phyloP scores from a whole-genome alignment of 2,113 vertebrate species.

The Pundamilia nyererei region DNA sequence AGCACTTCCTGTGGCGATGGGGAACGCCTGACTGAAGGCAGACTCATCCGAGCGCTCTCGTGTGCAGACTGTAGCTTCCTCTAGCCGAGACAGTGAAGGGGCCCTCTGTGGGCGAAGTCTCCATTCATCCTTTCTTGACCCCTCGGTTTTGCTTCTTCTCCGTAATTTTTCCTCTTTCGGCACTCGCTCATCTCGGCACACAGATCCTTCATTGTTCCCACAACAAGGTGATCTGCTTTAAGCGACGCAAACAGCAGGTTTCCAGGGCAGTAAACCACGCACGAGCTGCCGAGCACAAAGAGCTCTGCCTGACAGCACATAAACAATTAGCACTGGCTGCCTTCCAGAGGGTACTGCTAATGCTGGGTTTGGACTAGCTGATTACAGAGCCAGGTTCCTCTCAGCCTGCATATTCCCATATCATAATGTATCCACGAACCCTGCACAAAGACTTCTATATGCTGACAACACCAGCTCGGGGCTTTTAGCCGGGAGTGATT shows the following conservation, averaged over 20 bases:
- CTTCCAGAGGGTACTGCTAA: conserved; percentile 53
- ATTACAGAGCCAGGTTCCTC: conserved; percentile 58
- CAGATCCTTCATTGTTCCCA: conserved; percentile 62
- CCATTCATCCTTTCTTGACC: not conserved
- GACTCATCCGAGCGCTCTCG: not conserved
- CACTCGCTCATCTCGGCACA: conserved; percentile 39
- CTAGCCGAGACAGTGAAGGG: conserved; percentile 2
- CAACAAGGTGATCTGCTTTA: conserved; percentile 36
- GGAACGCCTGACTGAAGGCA: not conserved
- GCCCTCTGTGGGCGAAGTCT: not conserved
- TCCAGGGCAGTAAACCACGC: conserved; percentile 34
- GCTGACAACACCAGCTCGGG: not conserved
- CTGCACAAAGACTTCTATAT: not conserved
- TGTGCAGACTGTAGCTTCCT: not conserved
- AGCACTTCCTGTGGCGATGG: conserved; percentile 20
- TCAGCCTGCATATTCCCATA: conserved; percentile 40
- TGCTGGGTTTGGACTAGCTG: conserved; percentile 49
- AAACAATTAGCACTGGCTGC: conserved; percentile 64
- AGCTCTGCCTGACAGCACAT: conserved; percentile 56
- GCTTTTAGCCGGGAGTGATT: not conserved
- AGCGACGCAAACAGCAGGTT: conserved; percentile 36
- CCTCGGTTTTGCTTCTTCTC: not conserved
- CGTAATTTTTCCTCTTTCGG: conserved; percentile 6
- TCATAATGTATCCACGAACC: not conserved
- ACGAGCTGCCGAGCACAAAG: conserved; percentile 27